A percentile compares a stretch with the other conserved stretches of the same genome.
These are phyloP conservation scores for Hylyphantes graminicola DNA, from an alignment of 1,140 invertebrate species.

Conservation along the genomic window DNA sequence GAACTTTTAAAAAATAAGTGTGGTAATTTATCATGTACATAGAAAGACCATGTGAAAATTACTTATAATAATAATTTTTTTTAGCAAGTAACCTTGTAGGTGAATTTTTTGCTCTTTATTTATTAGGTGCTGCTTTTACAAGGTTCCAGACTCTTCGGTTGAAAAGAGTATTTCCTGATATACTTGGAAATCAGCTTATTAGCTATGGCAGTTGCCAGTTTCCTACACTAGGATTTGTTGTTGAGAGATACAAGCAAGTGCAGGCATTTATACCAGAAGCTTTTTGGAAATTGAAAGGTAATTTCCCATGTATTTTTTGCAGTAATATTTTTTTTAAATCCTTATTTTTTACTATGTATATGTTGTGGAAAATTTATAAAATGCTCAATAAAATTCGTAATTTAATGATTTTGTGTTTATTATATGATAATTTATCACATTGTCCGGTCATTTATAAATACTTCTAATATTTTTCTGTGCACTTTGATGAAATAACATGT, in stretches of 20 bases:
- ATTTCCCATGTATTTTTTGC: conserved; percentile 17
- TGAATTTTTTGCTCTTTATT: no score
- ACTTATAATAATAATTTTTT: background rate
- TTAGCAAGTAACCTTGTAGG: no score
- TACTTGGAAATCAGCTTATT: conserved; percentile 76
- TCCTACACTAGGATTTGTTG: conserved; percentile 96
- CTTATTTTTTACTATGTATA: no score
- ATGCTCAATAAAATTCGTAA: no score
- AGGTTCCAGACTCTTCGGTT: conserved; percentile 95
- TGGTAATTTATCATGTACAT: background rate
- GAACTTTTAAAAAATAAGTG: no score
- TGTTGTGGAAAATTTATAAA: no score
- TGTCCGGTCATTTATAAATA: no score
- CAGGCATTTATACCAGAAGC: conserved; percentile 87
- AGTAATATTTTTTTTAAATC: no score
- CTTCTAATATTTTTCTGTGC: no score
- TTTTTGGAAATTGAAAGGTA: conserved; percentile 93
- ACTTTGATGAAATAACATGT: no score
- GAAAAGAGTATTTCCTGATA: conserved; percentile 84
- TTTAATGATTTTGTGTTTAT: no score
- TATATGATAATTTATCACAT: no score
- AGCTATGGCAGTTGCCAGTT: conserved; percentile 99
- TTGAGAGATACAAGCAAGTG: conserved; percentile 91
- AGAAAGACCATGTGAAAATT: background rate
- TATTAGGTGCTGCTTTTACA: conserved; percentile 94